phyloP scores from a whole-genome alignment of 2,797 vertebrate genomes.

The Catostomus latipinnis region DNA sequence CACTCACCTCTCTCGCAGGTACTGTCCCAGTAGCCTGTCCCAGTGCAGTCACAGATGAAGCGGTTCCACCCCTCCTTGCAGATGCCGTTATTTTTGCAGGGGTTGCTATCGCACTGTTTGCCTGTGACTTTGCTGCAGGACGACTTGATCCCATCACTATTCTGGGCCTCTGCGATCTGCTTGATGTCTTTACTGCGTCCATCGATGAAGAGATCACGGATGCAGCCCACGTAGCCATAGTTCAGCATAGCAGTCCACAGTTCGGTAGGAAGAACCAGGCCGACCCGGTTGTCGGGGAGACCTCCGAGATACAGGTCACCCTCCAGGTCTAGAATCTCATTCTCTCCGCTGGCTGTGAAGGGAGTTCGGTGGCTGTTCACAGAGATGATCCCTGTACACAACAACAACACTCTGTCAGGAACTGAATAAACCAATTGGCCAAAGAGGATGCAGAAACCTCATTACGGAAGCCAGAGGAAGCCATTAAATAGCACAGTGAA shows the following conservation, averaged over 20 bases:
- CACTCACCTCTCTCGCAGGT: conserved; percentile 92
- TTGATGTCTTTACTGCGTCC: conserved; percentile 96
- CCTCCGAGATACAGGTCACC: conserved; percentile 96
- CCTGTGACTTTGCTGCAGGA: conserved; percentile 87
- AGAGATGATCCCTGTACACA: conserved; percentile 88
- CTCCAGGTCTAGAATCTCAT: conserved; percentile 95
- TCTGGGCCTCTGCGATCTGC: conserved; percentile 91
- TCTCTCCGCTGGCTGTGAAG: conserved; percentile 95
- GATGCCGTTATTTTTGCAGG: conserved; percentile 90
- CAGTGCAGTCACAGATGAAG: conserved; percentile 94
- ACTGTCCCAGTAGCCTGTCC: conserved; percentile 91
- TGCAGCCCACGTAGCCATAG: conserved; percentile 95
- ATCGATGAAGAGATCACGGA: conserved; percentile 95
- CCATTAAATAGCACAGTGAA: neutral
- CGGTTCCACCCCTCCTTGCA: conserved; percentile 98
- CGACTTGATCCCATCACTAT: conserved; percentile 87
- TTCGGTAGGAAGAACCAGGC: conserved; percentile 92
- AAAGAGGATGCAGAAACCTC: too few species aligned
- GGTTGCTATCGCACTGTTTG: conserved; percentile 93
- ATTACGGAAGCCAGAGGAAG: too few species aligned
- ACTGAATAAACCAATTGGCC: neutral
- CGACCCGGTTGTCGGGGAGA: conserved; percentile 88
- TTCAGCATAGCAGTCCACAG: conserved; percentile 98
- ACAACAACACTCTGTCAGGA: neutral
- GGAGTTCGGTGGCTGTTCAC: conserved; percentile 94